Evolutionary conservation across 2,888 invertebrate species (phyloP).

Genomic region (Cerastis rubricosa): DNA sequence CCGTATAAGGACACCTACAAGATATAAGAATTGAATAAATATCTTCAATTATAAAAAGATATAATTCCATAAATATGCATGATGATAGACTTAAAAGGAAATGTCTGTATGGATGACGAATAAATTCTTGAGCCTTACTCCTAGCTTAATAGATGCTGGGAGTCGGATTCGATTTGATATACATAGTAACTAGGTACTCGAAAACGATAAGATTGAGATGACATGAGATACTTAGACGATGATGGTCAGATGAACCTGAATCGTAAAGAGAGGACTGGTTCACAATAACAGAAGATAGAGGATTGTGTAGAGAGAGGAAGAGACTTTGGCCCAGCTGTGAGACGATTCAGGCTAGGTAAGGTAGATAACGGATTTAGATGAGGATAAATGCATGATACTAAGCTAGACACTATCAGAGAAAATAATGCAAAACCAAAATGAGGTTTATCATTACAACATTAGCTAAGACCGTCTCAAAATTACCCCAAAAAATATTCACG

Average conservation of each 20-base stretch:
- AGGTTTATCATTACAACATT: conserved; percentile 59
- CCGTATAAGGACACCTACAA: conserved; percentile 52
- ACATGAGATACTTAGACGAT: neutral
- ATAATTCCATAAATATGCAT: conserved; percentile 64
- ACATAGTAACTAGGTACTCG: conserved; percentile 7
- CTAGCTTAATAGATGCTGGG: conserved; percentile 41
- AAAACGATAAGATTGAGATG: neutral
- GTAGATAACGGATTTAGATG: neutral
- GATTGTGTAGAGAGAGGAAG: neutral
- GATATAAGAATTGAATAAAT: conserved; percentile 59
- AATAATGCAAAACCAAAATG: conserved; percentile 50
- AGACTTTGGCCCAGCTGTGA: neutral
- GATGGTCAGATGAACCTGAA: neutral
- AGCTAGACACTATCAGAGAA: conserved; percentile 18
- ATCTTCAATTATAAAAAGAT: conserved; percentile 57
- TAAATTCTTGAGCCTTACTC: conserved; percentile 50
- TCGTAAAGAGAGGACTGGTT: neutral
- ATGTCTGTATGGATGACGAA: conserved; percentile 51
- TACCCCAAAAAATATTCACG: conserved; percentile 83
- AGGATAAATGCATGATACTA: neutral
- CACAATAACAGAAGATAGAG: neutral
- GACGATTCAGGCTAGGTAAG: neutral
- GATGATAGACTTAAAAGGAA: conserved; percentile 58
- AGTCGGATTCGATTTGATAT: conserved; percentile 24
- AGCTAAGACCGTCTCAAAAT: conserved; percentile 77